phyloP scores from a whole-genome alignment of 2,797 vertebrate genomes.

The Cygnus olor region DNA sequence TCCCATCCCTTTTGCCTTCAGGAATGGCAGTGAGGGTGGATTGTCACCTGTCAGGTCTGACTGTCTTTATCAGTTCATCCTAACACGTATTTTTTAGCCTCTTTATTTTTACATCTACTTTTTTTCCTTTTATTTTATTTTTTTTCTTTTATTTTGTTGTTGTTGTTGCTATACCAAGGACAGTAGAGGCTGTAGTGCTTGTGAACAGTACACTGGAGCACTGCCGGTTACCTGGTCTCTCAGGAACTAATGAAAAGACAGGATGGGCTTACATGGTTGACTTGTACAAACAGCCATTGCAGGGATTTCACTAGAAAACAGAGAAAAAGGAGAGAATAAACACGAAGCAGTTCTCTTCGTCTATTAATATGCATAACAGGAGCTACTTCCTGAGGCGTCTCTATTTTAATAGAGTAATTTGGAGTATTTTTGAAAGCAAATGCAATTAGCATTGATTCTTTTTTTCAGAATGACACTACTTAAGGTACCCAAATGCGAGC shows the following conservation, averaged over 20 bases:
- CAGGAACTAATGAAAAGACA: background rate
- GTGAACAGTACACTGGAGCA: no score
- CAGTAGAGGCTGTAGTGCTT: background rate
- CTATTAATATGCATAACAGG: conserved; percentile 16
- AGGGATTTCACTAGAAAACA: background rate
- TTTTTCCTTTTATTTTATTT: background rate
- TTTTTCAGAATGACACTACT: background rate
- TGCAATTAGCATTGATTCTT: background rate
- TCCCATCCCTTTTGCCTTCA: background rate
- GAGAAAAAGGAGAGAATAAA: background rate
- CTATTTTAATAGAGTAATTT: conserved; percentile 21
- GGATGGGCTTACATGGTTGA: background rate
- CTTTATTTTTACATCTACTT: background rate
- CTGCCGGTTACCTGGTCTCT: background rate
- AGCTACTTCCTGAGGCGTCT: conserved; percentile 21
- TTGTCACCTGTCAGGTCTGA: background rate
- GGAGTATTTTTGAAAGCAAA: conserved; percentile 37
- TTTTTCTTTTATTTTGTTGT: background rate
- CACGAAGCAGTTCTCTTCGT: background rate
- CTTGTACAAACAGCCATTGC: background rate
- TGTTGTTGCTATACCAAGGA: background rate
- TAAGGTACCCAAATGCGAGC: background rate
- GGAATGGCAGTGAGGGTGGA: background rate
- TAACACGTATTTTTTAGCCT: background rate
- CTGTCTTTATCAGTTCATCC: background rate